A percentile compares a stretch with the other conserved stretches of the same genome.
phyloP scores from a whole-genome alignment of 2,797 vertebrate genomes.

The Rhabdophis nuchalis region DNA sequence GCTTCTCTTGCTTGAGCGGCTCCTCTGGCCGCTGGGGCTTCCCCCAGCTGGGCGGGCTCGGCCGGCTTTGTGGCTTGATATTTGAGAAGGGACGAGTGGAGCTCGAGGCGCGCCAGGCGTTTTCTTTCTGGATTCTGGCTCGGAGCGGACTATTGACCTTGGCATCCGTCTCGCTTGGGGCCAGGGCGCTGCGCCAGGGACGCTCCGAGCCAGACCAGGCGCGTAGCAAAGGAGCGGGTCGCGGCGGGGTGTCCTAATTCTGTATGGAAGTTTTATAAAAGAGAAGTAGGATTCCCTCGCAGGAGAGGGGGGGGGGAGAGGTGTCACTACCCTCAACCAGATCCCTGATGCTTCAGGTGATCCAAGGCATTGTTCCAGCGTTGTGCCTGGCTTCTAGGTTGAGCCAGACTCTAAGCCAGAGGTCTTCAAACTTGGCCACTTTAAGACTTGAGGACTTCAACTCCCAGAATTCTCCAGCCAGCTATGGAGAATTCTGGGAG shows the following conservation, averaged over 20 bases:
- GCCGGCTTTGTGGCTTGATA: background rate
- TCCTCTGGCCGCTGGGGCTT: too few species aligned
- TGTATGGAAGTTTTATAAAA: background rate
- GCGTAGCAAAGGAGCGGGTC: background rate
- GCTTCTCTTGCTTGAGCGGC: background rate
- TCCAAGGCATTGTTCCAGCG: too few species aligned
- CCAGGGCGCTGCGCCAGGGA: background rate
- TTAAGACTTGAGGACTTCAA: too few species aligned
- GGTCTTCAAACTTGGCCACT: too few species aligned
- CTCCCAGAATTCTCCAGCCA: too few species aligned
- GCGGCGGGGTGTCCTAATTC: fast-evolving
- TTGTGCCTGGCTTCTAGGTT: background rate
- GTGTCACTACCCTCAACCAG: background rate
- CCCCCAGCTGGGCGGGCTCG: background rate
- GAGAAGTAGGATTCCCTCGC: background rate
- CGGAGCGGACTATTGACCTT: background rate
- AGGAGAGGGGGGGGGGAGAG: too few species aligned
- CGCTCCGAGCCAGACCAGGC: background rate
- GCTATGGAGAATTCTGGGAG: too few species aligned
- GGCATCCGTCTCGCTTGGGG: background rate
- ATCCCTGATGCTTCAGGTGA: background rate
- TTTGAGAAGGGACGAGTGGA: background rate
- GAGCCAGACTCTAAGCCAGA: background rate
- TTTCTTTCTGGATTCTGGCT: too few species aligned
- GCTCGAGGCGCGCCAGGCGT: too few species aligned